Evolutionary conservation across 2,797 vertebrate genomes (phyloP).

Genomic region (Lacerta bilineata): DNA sequence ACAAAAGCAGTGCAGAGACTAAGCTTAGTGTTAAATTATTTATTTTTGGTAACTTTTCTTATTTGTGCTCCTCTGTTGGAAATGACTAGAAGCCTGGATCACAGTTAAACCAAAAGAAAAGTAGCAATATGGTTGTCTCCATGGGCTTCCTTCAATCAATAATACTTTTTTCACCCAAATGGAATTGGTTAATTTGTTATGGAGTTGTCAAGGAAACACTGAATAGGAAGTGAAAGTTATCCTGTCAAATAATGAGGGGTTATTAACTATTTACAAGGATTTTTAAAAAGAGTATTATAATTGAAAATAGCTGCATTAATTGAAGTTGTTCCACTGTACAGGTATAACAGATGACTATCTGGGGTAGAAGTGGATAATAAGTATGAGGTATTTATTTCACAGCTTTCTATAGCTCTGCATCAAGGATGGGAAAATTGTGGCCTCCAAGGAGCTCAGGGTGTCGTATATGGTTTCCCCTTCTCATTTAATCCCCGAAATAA

Average conservation of each 20-base stretch:
- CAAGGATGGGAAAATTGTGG: background rate
- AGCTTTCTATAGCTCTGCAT: background rate
- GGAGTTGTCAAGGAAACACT: background rate
- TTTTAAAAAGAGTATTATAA: slow-evolving; percentile 1
- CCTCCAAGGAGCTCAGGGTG: too few species aligned
- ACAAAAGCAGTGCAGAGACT: slow-evolving; percentile 45
- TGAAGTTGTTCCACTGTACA: too few species aligned
- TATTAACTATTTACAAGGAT: slow-evolving; percentile 25
- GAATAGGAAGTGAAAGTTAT: background rate
- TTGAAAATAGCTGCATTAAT: background rate
- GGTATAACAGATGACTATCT: background rate
- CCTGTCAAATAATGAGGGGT: slow-evolving; percentile 11
- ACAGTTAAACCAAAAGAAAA: slow-evolving; percentile 13
- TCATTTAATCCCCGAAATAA: too few species aligned
- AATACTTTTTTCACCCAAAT: background rate
- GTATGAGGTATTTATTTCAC: background rate
- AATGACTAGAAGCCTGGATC: slow-evolving; percentile 49
- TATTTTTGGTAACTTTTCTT: slow-evolving; percentile 34
- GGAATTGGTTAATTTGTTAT: slow-evolving; percentile 20
- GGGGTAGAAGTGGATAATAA: background rate
- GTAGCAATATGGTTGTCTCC: background rate
- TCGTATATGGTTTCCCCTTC: too few species aligned
- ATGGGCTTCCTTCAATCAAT: background rate
- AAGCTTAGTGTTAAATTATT: slow-evolving; percentile 38
- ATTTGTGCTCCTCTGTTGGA: slow-evolving; percentile 44